These are phyloP conservation scores for Zaprionus obscuricornis DNA, from an alignment of 2,888 invertebrate genomes.

Conservation along the genomic window DNA sequence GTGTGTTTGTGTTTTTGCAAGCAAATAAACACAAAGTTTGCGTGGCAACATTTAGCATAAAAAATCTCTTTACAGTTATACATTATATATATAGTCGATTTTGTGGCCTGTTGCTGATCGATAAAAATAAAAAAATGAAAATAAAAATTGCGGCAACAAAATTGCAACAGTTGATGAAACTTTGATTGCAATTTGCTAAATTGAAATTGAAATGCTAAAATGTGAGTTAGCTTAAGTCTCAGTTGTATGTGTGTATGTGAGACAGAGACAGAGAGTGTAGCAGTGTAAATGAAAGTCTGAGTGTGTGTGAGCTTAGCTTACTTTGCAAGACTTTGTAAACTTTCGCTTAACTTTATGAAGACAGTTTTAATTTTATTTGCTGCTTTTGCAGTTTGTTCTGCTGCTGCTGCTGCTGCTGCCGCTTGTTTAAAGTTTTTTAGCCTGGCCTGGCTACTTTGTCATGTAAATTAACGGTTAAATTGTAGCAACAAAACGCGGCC, in stretches of 20 bases:
- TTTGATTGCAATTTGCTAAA: too few relatives aligned
- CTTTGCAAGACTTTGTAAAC: neutral
- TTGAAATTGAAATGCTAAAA: too few relatives aligned
- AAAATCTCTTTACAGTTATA: neutral
- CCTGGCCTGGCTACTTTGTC: conserved; percentile 74
- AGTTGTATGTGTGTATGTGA: too few relatives aligned
- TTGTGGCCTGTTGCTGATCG: too few relatives aligned
- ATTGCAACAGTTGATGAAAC: too few relatives aligned
- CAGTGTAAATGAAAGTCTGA: too few relatives aligned
- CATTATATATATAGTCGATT: neutral
- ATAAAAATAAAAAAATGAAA: too few relatives aligned
- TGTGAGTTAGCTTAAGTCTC: too few relatives aligned
- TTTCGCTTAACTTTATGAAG: neutral
- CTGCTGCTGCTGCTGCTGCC: conserved; percentile 28
- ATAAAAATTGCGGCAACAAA: too few relatives aligned
- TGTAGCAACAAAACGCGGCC: conserved; percentile 51
- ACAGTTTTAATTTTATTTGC: conserved; percentile 1
- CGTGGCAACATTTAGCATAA: conserved; percentile 4
- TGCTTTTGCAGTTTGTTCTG: neutral
- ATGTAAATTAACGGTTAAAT: conserved; percentile 74
- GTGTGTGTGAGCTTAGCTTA: neutral
- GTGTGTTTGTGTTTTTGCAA: neutral
- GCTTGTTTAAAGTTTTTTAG: too few relatives aligned
- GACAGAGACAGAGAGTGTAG: too few relatives aligned
- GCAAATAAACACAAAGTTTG: conserved; percentile 52